Evolutionary conservation across 2,113 vertebrate species (phyloP).

Genomic region (Ifrita kowaldi): DNA sequence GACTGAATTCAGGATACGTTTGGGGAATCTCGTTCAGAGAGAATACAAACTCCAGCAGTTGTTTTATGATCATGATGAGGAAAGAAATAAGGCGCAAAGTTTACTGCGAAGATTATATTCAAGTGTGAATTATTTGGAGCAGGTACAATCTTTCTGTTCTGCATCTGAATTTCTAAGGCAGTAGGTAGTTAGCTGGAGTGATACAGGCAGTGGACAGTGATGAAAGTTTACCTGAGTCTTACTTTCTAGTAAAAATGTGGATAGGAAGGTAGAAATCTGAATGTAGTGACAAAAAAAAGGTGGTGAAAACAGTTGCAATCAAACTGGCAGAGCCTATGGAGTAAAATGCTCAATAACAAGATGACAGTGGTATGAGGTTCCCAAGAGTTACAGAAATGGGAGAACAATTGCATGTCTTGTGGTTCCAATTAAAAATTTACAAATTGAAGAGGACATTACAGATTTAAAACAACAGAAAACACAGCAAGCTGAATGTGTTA

Average conservation of each 20-base stretch:
- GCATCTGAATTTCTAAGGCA: not conserved
- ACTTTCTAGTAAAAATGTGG: not conserved
- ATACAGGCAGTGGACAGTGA: not conserved
- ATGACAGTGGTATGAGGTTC: not conserved
- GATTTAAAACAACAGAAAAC: constrained; percentile 31
- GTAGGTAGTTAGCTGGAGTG: not conserved
- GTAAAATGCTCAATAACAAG: not conserved
- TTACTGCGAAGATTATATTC: not conserved
- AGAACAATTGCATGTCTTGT: constrained; percentile 25
- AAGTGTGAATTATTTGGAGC: not conserved
- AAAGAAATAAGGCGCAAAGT: not conserved
- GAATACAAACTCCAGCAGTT: not conserved
- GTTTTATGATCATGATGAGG: not conserved
- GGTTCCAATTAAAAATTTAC: constrained; percentile 54
- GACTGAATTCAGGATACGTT: not conserved
- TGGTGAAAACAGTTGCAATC: not conserved
- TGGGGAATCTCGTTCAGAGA: not conserved
- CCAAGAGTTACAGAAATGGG: constrained; percentile 13
- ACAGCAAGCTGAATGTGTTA: constrained; percentile 26
- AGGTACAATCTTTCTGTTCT: not conserved
- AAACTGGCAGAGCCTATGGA: not conserved
- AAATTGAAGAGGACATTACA: constrained; percentile 21
- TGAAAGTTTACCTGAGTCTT: not conserved
- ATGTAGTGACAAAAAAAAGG: not conserved
- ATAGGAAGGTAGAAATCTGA: not conserved